phyloP scores from a whole-genome alignment of 2,797 vertebrate genomes.

The Xerus rutilus region DNA sequence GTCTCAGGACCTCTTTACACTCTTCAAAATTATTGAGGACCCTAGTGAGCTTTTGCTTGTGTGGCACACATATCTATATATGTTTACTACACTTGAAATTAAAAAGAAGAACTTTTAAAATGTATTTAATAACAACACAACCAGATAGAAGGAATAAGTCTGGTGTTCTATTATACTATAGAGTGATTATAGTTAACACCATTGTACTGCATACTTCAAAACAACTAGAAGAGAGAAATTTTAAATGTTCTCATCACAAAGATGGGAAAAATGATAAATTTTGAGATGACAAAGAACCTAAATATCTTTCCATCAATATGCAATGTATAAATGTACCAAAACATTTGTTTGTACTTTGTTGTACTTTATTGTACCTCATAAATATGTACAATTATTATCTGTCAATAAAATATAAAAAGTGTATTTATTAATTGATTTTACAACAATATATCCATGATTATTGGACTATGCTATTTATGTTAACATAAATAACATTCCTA shows the following conservation, averaged over 20 bases:
- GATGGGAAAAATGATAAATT: background rate
- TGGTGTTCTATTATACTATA: background rate
- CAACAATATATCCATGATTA: background rate
- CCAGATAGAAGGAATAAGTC: constrained; percentile 27
- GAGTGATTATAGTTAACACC: background rate
- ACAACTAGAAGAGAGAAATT: background rate
- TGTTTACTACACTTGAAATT: constrained; percentile 20
- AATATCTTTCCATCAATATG: background rate
- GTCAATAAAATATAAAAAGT: background rate
- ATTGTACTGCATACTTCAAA: constrained; percentile 44
- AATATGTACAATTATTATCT: background rate
- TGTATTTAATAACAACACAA: background rate
- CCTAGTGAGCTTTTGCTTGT: background rate
- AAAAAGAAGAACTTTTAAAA: constrained; percentile 14
- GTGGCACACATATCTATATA: background rate
- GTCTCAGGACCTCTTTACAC: background rate
- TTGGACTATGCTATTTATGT: background rate
- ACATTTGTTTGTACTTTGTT: too few relatives aligned
- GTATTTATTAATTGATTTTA: constrained; percentile 1
- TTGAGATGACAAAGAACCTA: background rate
- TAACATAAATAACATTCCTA: constrained; percentile 4
- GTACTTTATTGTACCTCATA: background rate
- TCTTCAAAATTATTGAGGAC: background rate
- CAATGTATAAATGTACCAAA: background rate
- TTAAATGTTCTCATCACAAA: background rate